phyloP scores from a whole-genome alignment of 2,888 invertebrate genomes.

The Petrolisthes cinctipes region DNA sequence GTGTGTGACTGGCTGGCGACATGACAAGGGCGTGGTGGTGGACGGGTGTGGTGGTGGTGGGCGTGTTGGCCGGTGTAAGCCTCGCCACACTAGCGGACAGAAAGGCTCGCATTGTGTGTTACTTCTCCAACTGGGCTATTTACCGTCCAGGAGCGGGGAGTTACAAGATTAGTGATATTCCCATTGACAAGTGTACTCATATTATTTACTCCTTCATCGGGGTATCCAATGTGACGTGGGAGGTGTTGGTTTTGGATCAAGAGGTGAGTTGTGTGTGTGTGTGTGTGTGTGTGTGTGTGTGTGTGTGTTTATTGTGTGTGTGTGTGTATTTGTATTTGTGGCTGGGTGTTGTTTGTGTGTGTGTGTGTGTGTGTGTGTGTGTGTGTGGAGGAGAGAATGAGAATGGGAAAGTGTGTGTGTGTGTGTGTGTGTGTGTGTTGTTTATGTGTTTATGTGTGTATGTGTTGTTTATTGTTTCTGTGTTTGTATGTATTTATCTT shows the following conservation, averaged over 20 bases:
- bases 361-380: neutral
- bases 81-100: constrained; percentile 72
- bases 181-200: constrained; percentile 86
- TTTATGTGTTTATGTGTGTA: neutral
- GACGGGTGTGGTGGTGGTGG: constrained; percentile 28
- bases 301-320: neutral
- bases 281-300: neutral
- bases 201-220: constrained; percentile 90
- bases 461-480: neutral
- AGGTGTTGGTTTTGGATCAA: constrained; percentile 83
- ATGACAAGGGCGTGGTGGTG: constrained; percentile 32
- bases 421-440: neutral
- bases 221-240: constrained; percentile 82
- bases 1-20: neutral
- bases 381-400: neutral
- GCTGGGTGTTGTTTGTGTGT: neutral
- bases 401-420: neutral
- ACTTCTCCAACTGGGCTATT: constrained; percentile 87
- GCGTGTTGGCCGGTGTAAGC: constrained; percentile 71
- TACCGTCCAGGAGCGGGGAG: constrained; percentile 83
- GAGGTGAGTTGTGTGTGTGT: constrained; percentile 74
- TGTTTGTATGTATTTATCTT: neutral
- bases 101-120: constrained; percentile 70
- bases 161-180: constrained; percentile 87
- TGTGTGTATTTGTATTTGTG: neutral